A percentile compares a stretch with the other conserved stretches of the same genome.
These are phyloP conservation scores for Casuarius casuarius DNA, from an alignment of 2,113 vertebrate species.

Conservation along the genomic window DNA sequence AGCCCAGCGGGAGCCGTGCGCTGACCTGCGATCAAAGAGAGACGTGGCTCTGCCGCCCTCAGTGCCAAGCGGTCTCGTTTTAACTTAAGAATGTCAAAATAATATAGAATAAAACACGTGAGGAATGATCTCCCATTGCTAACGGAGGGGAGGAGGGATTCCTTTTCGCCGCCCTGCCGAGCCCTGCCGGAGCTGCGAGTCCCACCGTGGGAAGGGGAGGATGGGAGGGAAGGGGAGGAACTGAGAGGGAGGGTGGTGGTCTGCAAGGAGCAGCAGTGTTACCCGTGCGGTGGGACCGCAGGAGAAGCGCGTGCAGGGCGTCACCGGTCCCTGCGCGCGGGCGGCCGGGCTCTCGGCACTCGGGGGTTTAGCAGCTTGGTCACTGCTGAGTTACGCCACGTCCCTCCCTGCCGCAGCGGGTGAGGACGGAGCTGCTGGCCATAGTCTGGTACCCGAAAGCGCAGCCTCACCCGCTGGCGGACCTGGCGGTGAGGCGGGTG, in stretches of 20 bases:
- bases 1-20: not conserved
- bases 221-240: not conserved
- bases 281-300: fast-evolving
- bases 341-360: not conserved
- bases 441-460: fast-evolving
- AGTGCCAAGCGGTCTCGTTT: slow-evolving; percentile 43
- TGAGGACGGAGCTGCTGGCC: not conserved
- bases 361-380: not conserved
- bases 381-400: not conserved
- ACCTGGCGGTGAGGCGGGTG: not conserved
- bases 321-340: fast-evolving
- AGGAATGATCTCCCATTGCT: slow-evolving; percentile 40
- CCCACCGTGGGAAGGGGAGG: not conserved
- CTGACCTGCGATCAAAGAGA: slow-evolving; percentile 47
- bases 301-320: not conserved
- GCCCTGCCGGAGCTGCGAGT: not conserved
- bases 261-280: not conserved
- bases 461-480: not conserved
- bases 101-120: slow-evolving; percentile 20
- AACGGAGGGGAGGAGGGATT: not conserved
- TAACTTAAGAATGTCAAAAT: slow-evolving; percentile 69
- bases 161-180: not conserved
- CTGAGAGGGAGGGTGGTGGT: not conserved
- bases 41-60: not conserved
- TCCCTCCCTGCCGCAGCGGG: not conserved